Evolutionary conservation across 2,113 vertebrate genomes (phyloP).

Genomic region (Odontophorus gujanensis): DNA sequence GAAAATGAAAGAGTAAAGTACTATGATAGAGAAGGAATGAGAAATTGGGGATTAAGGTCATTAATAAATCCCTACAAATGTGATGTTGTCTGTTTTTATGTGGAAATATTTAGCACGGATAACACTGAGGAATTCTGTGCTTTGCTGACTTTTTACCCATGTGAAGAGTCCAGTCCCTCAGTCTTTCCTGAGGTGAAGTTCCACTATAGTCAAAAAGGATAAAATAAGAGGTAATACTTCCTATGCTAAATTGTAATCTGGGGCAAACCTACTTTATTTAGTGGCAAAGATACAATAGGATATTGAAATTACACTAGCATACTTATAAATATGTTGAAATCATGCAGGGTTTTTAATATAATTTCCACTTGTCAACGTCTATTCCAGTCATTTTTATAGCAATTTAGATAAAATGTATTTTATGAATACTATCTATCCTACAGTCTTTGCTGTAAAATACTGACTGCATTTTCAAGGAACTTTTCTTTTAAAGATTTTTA

Average conservation of each 20-base stretch:
- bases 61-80: not conserved
- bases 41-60: not conserved
- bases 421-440: constrained; percentile 55
- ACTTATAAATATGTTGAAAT: constrained; percentile 22
- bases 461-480: not conserved
- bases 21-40: not conserved
- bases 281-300: not conserved
- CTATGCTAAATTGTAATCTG: not conserved
- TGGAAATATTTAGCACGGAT: not conserved
- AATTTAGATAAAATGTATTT: constrained; percentile 68
- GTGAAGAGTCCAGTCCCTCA: not conserved
- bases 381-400: constrained; percentile 22
- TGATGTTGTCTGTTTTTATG: not conserved
- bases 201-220: not conserved
- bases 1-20: not conserved
- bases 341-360: constrained; percentile 52
- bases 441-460: constrained; percentile 26
- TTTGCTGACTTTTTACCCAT: not conserved
- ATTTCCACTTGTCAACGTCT: constrained; percentile 56
- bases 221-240: not conserved
- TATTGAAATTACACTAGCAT: constrained; percentile 39
- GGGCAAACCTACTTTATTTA: constrained; percentile 6
- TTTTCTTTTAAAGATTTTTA: constrained; percentile 51
- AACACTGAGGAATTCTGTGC: not conserved
- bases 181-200: not conserved